These are phyloP conservation scores for Megalops cyprinoides DNA, from an alignment of 2,797 vertebrate genomes.

Conservation along the genomic window DNA sequence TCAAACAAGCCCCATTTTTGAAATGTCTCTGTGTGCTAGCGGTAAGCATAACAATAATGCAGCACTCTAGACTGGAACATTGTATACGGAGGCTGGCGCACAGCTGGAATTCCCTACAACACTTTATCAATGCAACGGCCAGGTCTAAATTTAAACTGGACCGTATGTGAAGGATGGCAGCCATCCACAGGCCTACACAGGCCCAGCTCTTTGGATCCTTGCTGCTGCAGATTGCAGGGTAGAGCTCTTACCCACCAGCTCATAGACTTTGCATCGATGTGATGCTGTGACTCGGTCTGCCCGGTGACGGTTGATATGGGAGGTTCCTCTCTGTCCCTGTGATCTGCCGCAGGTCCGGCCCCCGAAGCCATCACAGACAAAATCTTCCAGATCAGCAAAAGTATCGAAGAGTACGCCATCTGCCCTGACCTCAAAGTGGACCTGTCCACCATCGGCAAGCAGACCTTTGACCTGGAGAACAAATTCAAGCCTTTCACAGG, in stretches of 20 bases:
- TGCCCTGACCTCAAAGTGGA: slow-evolving; percentile 93
- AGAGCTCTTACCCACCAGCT: not conserved
- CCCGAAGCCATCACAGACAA: slow-evolving; percentile 94
- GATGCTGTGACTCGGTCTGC: not conserved
- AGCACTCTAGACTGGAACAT: not conserved
- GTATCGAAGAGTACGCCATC: slow-evolving; percentile 91
- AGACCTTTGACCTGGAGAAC: slow-evolving; percentile 94
- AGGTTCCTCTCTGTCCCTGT: not conserved
- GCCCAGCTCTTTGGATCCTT: not conserved
- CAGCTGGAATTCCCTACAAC: not conserved
- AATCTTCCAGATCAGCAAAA: slow-evolving; percentile 95
- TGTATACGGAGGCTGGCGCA: not conserved
- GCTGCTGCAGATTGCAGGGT: not conserved
- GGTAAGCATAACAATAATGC: not conserved
- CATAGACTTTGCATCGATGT: not conserved
- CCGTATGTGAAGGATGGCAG: slow-evolving; percentile 1
- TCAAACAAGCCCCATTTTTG: not conserved
- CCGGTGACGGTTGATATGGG: not conserved
- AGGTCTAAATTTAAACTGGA: slow-evolving; percentile 3
- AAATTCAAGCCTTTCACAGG: slow-evolving; percentile 95
- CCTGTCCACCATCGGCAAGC: slow-evolving; percentile 86
- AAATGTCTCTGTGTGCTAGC: not conserved
- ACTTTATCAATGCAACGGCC: not conserved
- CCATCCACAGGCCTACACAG: not conserved
- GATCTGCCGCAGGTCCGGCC: slow-evolving; percentile 83